Base-by-base conservation (phyloP, 2,888 invertebrate species). In the Diloba caeruleocephala region DNA sequence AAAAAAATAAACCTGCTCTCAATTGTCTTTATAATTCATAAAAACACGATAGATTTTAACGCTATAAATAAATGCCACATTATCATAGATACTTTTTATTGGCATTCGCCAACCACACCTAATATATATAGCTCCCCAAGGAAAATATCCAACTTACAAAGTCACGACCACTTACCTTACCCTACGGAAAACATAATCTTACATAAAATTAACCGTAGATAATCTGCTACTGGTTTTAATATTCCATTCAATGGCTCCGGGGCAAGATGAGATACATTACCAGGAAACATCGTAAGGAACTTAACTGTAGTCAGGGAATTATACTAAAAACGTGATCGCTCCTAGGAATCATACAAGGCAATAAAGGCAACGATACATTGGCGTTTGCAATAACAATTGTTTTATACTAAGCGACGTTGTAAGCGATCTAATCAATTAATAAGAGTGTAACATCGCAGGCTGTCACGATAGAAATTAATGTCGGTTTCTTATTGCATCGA, bases 401-500 rank as follows among this genome's bases (percentile, higher is more conserved):
- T 54, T 58, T 45, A 52, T 50, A 64, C 49, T 46, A 52, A 46
- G 56, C 67, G 58, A 60, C 55, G 68, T 64, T 64, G 53, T 72
- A 66, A 61, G 56, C 74, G 81, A 85, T 85, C 65, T 67, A 79
- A 87, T 85, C 85, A 86, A 88, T 86, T 85, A 88, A 85, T 86
- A 83, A 81, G 71, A 63, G 62, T 51, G 62, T 69, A 78, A 72
- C 65, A 69, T 63, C 62, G 63, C 54, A 54, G 66, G 74, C 76
- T 81, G 79, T 83, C 83, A 82, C 78, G 83, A 84, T 79, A 76
- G 71, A 79, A 85, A 87, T 85, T 83, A 84, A 83, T 82, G 71
- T 74, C 61, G 45, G 74, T 84, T 84, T 81, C 80, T 82, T 84
- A 85, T 79, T 78, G 76, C 74, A 58, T 67, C 66, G 61, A 73